Evolutionary conservation across 64 coral and sea anemone genomes (phyloP).

Genomic region (Astreopora myriophthalma): DNA sequence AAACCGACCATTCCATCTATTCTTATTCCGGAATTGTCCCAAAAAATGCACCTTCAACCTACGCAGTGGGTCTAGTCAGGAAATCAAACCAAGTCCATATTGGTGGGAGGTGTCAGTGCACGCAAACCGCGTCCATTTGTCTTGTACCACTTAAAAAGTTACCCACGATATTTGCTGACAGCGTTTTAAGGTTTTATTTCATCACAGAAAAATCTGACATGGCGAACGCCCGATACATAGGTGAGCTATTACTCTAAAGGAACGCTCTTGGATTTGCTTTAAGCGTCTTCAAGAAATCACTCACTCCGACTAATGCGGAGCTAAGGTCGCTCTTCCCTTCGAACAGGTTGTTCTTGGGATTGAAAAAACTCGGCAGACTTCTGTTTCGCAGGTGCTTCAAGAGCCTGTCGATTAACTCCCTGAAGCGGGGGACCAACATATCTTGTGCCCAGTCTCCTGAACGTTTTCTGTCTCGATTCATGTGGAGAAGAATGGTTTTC

Average conservation of each 20-base stretch:
- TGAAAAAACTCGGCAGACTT: neutral
- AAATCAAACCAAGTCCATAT: too few species aligned
- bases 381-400: neutral
- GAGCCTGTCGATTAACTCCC: conserved; percentile 12
- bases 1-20: too few species aligned
- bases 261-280: neutral
- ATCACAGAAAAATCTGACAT: too few species aligned
- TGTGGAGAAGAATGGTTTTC: conserved; percentile 19
- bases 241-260: neutral
- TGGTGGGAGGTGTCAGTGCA: too few species aligned
- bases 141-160: too few species aligned
- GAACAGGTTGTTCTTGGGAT: neutral
- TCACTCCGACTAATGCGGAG: neutral
- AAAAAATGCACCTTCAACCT: too few species aligned
- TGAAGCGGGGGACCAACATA: neutral
- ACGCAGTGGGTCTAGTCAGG: too few species aligned
- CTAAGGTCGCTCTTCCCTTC: neutral
- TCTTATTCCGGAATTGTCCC: too few species aligned
- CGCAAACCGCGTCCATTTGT: too few species aligned
- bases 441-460: neutral
- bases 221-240: too few species aligned
- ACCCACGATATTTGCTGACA: too few species aligned
- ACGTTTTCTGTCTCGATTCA: neutral
- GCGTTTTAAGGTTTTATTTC: too few species aligned
- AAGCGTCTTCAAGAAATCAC: conserved; percentile 1